Evolutionary conservation across 2,888 invertebrate species (phyloP), one percentile per base, ranked within the genome.

Genomic region (Aethes cnicana): DNA sequence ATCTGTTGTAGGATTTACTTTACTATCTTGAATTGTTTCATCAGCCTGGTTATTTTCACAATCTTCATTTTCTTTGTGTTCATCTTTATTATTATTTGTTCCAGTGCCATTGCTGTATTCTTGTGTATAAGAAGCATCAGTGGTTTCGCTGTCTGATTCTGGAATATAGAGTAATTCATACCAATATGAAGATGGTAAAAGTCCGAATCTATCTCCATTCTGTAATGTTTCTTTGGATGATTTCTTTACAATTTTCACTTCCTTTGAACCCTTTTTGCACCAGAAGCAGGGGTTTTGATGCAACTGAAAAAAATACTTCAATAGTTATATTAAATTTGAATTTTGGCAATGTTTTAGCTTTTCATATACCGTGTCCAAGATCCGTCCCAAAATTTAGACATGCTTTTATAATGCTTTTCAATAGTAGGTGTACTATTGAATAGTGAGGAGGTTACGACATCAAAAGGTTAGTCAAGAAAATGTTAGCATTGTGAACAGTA

Each of bases 261-360:
- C 66, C 2, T 53, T 59, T 55, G 69, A 55, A 46, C 69, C 64
- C 54, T 73, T 71, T 55, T 72, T 71, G 59, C 66, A 69, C 44
- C 80, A 86, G 64, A 90, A 92, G 64, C 91, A 91, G 16, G 92
- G 92, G 61, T 91, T 92, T 61, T 76, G 70, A 61, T 92, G 91
- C 18, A 86, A 66, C 92, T 92, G 69, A 30, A 84, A 84, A 50
- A 57, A 56, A 43, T n/a, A n/a, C n/a, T n/a, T n/a, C n/a, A n/a
- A n/a, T n/a, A 41, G 36, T 37, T 23, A 47, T 16, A 11, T 35
- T 4, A 11, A 25, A 30, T n/a, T 30, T n/a, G n/a, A n/a, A n/a
- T n/a, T n/a, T n/a, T n/a, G n/a, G n/a, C n/a, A n/a, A n/a, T n/a
- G n/a, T n/a, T n/a, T n/a, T n/a, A n/a, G n/a, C n/a, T n/a, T n/a